A percentile compares a stretch with the other conserved stretches of the same genome.
Conservation (phyloP, 1,140 invertebrate species). For the Melanaphis sacchari region DNA sequence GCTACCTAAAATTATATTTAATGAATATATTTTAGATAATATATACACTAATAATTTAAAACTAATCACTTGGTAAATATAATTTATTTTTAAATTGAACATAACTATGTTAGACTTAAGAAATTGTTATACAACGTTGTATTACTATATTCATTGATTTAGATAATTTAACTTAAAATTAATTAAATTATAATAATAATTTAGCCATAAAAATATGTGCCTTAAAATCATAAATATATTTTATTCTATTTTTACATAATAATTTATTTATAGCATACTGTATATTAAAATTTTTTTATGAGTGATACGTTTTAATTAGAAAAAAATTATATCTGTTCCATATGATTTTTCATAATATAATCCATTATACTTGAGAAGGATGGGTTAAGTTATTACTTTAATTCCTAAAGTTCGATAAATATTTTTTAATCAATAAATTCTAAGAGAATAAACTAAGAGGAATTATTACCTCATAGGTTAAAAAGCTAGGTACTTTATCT, state of each 20-base stretch:
- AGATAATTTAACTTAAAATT: background rate
- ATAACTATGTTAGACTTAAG: background rate
- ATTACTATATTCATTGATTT: background rate
- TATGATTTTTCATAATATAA: too few species aligned
- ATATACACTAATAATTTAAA: background rate
- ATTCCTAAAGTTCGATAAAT: too few species aligned
- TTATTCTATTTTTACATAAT: too few species aligned
- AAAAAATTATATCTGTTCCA: too few species aligned
- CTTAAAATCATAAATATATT: background rate
- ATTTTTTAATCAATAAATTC: too few species aligned
- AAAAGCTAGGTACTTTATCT: too few species aligned
- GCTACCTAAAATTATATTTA: constrained; percentile 1
- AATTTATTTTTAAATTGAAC: background rate
- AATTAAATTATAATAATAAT: background rate
- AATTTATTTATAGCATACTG: background rate
- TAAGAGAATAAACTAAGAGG: too few species aligned
- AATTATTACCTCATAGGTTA: too few species aligned
- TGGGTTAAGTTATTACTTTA: too few species aligned
- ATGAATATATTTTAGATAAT: background rate
- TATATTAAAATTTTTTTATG: too few species aligned
- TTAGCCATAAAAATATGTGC: background rate
- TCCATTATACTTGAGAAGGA: too few species aligned
- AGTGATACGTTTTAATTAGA: too few species aligned
- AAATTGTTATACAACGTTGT: background rate
- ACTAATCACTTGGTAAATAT: background rate